These are phyloP conservation scores for Eclectus roratus DNA, from an alignment of 2,113 vertebrate genomes.

Conservation along the genomic window DNA sequence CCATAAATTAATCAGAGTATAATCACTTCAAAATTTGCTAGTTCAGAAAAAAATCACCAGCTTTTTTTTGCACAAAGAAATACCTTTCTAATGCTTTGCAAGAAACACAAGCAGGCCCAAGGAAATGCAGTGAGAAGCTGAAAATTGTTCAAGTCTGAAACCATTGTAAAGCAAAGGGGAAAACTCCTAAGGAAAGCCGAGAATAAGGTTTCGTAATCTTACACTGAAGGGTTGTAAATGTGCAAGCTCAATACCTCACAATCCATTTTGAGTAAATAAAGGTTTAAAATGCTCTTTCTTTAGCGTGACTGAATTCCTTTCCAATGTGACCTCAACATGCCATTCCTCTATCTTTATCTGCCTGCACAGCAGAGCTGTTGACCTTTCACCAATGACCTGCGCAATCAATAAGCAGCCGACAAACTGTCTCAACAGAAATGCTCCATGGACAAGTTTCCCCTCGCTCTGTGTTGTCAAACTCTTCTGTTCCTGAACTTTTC, in stretches of 20 bases:
- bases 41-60: not conserved
- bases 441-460: not conserved
- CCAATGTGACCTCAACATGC: slow-evolving; percentile 54
- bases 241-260: slow-evolving; percentile 39
- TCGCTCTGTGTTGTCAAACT: not conserved
- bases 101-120: slow-evolving; percentile 15
- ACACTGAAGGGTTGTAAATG: slow-evolving; percentile 27
- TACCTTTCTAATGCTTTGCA: not conserved
- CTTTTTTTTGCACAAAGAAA: slow-evolving; percentile 2
- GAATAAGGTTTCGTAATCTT: slow-evolving; percentile 14
- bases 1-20: not conserved
- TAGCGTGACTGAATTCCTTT: slow-evolving; percentile 53
- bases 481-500: not conserved
- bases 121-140: slow-evolving; percentile 12
- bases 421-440: slow-evolving; percentile 13
- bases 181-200: slow-evolving; percentile 34
- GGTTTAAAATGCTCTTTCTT: slow-evolving; percentile 43
- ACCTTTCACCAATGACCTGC: slow-evolving; percentile 58
- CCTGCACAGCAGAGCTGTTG: slow-evolving; percentile 48
- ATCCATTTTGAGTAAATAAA: slow-evolving; percentile 60
- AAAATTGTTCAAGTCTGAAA: slow-evolving; percentile 31
- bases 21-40: not conserved
- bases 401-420: slow-evolving; percentile 57
- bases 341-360: slow-evolving; percentile 66
- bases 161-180: not conserved